Evolutionary conservation across 2,797 vertebrate genomes (phyloP).

Genomic region (Allobates femoralis): DNA sequence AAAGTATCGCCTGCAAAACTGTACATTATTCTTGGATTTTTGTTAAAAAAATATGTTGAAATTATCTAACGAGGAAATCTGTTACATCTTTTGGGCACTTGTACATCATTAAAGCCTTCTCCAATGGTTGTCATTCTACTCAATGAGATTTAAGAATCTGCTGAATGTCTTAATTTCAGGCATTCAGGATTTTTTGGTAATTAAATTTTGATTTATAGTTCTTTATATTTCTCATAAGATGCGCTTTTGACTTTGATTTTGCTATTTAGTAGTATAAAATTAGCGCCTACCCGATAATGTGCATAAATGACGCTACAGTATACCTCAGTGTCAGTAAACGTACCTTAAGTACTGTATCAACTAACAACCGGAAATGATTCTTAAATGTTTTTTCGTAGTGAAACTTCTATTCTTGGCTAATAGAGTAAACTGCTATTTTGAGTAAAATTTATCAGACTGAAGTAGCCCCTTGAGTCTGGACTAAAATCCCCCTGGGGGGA

Average conservation of each 20-base stretch:
- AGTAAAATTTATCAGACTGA: conserved; percentile 17
- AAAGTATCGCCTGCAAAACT: not conserved
- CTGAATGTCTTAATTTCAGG: not conserved
- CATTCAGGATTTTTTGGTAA: not conserved
- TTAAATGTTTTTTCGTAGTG: not conserved
- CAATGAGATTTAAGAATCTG: not conserved
- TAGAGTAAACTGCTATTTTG: conserved; percentile 28
- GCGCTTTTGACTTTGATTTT: not conserved
- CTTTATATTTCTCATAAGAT: not conserved
- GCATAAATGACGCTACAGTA: not conserved
- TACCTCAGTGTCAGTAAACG: not conserved
- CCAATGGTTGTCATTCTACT: not conserved
- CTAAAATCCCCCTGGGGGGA: conserved; percentile 19
- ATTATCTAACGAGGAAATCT: not conserved
- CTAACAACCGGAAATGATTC: not conserved
- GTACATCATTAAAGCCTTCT: not conserved
- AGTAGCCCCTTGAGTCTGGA: not conserved
- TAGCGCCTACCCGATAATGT: not conserved
- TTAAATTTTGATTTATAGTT: not conserved
- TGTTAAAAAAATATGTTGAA: not conserved
- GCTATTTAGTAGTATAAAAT: not conserved
- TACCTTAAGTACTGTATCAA: not conserved
- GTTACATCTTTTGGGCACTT: not conserved
- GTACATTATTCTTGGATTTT: not conserved
- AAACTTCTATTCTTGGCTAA: conserved; percentile 15